A percentile compares a stretch with the other conserved stretches of the same genome.
Evolutionary conservation across 2,797 vertebrate species (phyloP).

Genomic region (Psittacula echo): DNA sequence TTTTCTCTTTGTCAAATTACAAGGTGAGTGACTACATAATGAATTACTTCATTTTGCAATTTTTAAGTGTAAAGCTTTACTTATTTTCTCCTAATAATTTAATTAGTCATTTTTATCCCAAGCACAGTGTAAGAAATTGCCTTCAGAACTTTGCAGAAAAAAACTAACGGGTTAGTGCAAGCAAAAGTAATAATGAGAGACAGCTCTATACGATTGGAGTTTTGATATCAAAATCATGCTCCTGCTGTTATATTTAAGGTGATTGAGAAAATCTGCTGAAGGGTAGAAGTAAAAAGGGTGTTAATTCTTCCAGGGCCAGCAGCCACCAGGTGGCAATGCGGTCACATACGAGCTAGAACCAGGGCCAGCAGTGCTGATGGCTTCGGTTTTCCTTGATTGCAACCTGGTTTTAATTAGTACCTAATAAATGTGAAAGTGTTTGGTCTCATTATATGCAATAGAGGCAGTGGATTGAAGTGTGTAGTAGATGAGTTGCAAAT

Average conservation of each 20-base stretch:
- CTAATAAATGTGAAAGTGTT: background rate
- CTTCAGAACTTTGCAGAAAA: background rate
- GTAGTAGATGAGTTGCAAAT: background rate
- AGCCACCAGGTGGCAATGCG: background rate
- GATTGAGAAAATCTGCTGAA: background rate
- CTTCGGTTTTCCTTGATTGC: background rate
- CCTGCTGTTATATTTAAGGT: background rate
- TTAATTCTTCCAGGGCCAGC: background rate
- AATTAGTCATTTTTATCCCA: background rate
- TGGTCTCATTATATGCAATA: background rate
- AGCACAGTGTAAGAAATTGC: background rate
- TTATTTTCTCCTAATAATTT: background rate
- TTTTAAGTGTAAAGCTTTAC: background rate
- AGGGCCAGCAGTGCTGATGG: accelerated
- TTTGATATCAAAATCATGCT: background rate
- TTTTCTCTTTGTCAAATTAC: background rate
- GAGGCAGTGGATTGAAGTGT: background rate
- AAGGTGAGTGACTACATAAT: background rate
- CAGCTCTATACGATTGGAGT: background rate
- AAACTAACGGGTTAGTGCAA: background rate
- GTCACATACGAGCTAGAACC: accelerated
- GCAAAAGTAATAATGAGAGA: background rate
- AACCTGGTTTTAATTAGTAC: background rate
- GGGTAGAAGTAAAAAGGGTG: background rate
- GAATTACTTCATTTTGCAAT: background rate